A percentile compares a stretch with the other conserved stretches of the same genome.
Evolutionary conservation across 2,888 invertebrate genomes (phyloP).

Genomic region (Salpingus planirostris): DNA sequence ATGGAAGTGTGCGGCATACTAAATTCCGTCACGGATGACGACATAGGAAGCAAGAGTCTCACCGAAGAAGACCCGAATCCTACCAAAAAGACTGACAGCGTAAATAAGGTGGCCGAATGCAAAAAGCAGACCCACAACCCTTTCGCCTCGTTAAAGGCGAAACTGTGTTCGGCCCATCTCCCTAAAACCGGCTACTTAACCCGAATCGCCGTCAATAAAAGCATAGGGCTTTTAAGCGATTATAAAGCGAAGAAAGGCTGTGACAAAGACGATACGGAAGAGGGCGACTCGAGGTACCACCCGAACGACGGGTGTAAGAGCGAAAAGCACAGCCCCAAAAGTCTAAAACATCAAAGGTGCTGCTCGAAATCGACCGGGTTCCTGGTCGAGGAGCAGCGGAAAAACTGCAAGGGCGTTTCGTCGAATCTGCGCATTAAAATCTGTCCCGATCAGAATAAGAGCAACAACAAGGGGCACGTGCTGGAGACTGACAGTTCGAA

Average conservation of each 20-base stretch:
- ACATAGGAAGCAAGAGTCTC: conserved; percentile 28
- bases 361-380: conserved; percentile 39
- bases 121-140: conserved; percentile 37
- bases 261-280: conserved; percentile 18
- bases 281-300: too few species aligned
- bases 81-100: conserved; percentile 37
- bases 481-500: conserved; percentile 46
- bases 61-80: conserved; percentile 29
- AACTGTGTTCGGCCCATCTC: conserved; percentile 42
- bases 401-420: conserved; percentile 25
- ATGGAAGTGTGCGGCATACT: conserved; percentile 45
- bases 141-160: conserved; percentile 39
- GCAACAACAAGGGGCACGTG: conserved; percentile 25
- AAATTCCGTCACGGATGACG: conserved; percentile 34
- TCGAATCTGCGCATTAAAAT: conserved; percentile 41
- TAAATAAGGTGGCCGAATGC: conserved; percentile 34
- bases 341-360: conserved; percentile 26
- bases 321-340: conserved; percentile 32
- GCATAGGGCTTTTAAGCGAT: conserved; percentile 36
- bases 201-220: conserved; percentile 40
- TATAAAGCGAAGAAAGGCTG: conserved; percentile 25
- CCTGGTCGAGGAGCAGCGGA: conserved; percentile 32
- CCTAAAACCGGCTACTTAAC: conserved; percentile 40
- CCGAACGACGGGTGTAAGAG: conserved; percentile 29
- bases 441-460: conserved; percentile 31